Percentiles rank a stretch among this genome's conserved stretches.
These are phyloP conservation scores for Cinclus cinclus DNA, from an alignment of 2,113 vertebrate species.

Conservation along the genomic window DNA sequence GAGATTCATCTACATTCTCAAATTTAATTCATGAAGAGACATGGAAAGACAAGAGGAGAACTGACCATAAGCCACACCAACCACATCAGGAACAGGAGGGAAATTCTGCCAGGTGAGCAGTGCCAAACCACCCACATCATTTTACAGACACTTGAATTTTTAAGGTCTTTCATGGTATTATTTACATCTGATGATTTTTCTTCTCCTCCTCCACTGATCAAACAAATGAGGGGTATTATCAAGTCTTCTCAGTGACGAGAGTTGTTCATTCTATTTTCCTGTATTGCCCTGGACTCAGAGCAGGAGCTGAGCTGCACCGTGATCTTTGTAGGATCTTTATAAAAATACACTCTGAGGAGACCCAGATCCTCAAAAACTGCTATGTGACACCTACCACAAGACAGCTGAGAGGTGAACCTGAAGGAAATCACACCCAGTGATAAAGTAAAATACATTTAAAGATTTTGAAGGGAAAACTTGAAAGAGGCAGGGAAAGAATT, in stretches of 20 bases:
- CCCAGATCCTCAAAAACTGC: neutral
- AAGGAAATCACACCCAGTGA: neutral
- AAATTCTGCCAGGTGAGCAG: neutral
- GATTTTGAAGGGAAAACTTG: neutral
- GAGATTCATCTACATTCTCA: neutral
- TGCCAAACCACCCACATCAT: neutral
- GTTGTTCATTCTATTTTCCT: neutral
- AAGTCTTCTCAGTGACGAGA: neutral
- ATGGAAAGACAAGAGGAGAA: neutral
- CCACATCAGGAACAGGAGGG: neutral
- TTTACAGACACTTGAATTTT: neutral
- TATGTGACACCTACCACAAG: neutral
- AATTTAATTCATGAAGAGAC: neutral
- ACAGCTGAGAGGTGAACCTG: neutral
- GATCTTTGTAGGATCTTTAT: neutral
- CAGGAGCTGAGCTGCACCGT: neutral
- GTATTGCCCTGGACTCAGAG: accelerated
- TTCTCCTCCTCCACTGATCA: neutral
- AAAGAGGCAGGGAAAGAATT: neutral
- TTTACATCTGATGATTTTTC: neutral
- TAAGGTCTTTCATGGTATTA: neutral
- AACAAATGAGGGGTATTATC: neutral
- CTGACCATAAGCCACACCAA: neutral
- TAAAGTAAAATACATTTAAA: neutral
- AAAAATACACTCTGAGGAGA: neutral